Conservation (phyloP, 2,888 invertebrate species). For the Charanyca ferruginea region DNA sequence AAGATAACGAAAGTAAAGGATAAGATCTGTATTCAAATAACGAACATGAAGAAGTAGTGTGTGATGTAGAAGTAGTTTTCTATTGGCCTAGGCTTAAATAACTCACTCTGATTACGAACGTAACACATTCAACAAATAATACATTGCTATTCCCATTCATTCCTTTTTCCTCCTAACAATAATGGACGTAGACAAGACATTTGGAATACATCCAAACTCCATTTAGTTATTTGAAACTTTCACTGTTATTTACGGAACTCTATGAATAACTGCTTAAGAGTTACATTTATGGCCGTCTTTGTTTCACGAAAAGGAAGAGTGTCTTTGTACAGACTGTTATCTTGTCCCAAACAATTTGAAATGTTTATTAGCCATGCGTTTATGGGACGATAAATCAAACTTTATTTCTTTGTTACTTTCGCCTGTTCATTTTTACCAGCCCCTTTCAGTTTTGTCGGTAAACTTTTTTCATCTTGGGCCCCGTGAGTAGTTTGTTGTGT, state of each 20-base stretch:
- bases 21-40: background rate
- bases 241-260: slow-evolving; percentile 47
- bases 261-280: slow-evolving; percentile 34
- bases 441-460: slow-evolving; percentile 1
- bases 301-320: slow-evolving; percentile 48
- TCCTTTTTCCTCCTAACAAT: slow-evolving; percentile 13
- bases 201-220: slow-evolving; percentile 55
- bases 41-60: background rate
- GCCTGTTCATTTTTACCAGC: slow-evolving; percentile 9
- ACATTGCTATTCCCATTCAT: slow-evolving; percentile 32
- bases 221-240: slow-evolving; percentile 50
- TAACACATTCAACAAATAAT: slow-evolving; percentile 19
- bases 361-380: slow-evolving; percentile 41
- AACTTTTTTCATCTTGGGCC: slow-evolving; percentile 1
- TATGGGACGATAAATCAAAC: slow-evolving; percentile 40
- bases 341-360: slow-evolving; percentile 39
- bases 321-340: slow-evolving; percentile 24
- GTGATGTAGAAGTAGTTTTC: background rate
- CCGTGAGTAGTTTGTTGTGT: background rate
- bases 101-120: background rate
- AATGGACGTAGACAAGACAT: slow-evolving; percentile 44
- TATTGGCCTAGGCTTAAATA: background rate
- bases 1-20: background rate
- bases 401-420: slow-evolving; percentile 43
- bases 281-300: slow-evolving; percentile 31